Evolutionary conservation across 2,113 vertebrate genomes (phyloP), one percentile per base, ranked within the genome.

Genomic region (Phyllostomus discolor): DNA sequence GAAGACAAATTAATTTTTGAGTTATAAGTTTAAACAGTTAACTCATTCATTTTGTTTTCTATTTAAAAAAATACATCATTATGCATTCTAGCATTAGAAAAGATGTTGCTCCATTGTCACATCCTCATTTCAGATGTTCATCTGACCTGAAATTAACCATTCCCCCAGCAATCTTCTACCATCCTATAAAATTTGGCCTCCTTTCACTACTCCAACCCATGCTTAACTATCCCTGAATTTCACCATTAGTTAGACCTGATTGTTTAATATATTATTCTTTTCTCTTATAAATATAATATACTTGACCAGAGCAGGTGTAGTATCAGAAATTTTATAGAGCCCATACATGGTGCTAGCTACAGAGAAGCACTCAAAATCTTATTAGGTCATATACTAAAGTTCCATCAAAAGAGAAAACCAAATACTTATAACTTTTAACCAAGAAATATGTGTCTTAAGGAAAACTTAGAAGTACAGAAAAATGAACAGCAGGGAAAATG

Each of bases 1-100:
- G 41, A 95, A 97, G 94, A 95, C 31, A 67, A 95, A 75, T 72
- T 57, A 31, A n/a, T 9, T 52, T 35, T 67, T 67, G 64, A 88
- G 85, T 85, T 66, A n/a, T 26, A 22, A 57, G 64, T 84, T 24
- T 73, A 67, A 82, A 73, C 73, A 79, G 19, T 78, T 86, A 84
- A 66, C 8, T 79, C 6, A 72, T 26, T 69, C 16, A 17, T n/a
- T 70, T 66, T 17, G 54, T 28, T n/a, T 54, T 52, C 79, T 64
- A 54, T 28, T 90, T 88, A 46, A 84, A 93, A 24, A 91, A 84
- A 87, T 26, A 73, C 0, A 41, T 69, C 46, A 80, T 2, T 31
- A 64, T 31, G 28, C 31, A 72, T 92, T 88, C 46, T 46, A 57
- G 48, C 5, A 66, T 35, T 52, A 43, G 11, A 33, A 64, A 46